Evolutionary conservation across 2,888 invertebrate genomes (phyloP), one percentile per base, ranked within the genome.

Genomic region (Drosophila austrosaltans): DNA sequence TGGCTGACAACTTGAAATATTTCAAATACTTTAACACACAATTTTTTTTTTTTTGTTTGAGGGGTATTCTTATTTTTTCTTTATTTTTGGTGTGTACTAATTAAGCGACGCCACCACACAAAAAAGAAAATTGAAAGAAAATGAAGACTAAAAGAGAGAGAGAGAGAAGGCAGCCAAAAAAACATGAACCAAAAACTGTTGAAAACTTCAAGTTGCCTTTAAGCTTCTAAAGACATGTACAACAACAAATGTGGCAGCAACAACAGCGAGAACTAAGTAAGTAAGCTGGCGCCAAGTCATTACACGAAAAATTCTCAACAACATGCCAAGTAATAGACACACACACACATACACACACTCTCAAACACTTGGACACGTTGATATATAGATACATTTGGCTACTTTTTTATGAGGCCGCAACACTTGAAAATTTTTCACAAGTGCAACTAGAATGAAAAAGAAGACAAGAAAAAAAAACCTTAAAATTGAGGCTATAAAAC

Each of bases 261-360:
- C 60, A 62, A 44, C 40, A 42, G 65, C 42, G 75, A 70, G 59
- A 75, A 74, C 72, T 66, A 36, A 39, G 22, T 39, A 63, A 63
- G 39, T 8, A 59, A 66, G 75, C 83, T 81, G 83, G 83, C 83
- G 83, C 83, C 83, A 83, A 79, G 79, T 79, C 83, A 74, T 83
- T 83, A 82, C 76, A 64, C 62, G 66, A 70, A 53, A 83, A 84
- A 78, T 81, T 81, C 79, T 76, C 78, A 83, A 61, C 77, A 72
- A 82, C 78, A 80, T 76, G 82, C 82, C 69, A 81, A 66, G 72
- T 61, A 40, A 60, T 42, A 59, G 39, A 59, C 58, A 68, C 53
- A 62, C 56, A 67, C 42, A 62, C 44, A 66, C 56, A 60, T 60
- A 53, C 42, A 68, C 68, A 42, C 10, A 54, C 40, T 32, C 39